Percentiles rank a stretch among this genome's conserved stretches.
Evolutionary conservation across 2,113 vertebrate genomes (phyloP).

Genomic region (Caranx melampygus): DNA sequence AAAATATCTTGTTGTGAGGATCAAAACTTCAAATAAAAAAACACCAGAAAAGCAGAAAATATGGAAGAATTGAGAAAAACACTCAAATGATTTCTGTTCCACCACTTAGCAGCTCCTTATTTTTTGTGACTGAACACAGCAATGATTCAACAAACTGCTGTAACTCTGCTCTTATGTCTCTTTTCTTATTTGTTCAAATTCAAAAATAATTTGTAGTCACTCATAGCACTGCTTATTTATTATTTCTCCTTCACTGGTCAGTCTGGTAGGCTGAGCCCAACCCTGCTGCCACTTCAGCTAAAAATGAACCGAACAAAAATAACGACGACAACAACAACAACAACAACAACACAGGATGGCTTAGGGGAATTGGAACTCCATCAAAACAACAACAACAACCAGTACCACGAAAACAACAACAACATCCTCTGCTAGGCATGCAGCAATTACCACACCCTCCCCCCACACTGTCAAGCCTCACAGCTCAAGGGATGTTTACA

Average conservation of each 20-base stretch:
- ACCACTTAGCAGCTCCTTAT: too few species aligned
- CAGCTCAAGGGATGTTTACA: constrained; percentile 81
- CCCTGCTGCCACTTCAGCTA: constrained; percentile 36
- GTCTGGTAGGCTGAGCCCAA: constrained; percentile 1
- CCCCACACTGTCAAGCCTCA: constrained; percentile 67
- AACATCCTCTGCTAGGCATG: constrained; percentile 68
- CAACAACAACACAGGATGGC: constrained; percentile 55
- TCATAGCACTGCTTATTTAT: constrained; percentile 30
- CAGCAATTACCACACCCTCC: constrained; percentile 74
- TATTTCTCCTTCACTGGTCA: constrained; percentile 26
- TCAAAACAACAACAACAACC: constrained; percentile 77
- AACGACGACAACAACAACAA: constrained; percentile 60
- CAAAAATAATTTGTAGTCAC: background rate
- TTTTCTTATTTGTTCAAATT: background rate
- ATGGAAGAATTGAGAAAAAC: too few species aligned
- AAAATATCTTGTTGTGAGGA: too few species aligned
- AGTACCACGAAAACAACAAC: constrained; percentile 67
- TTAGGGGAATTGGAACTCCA: constrained; percentile 62
- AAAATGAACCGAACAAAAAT: constrained; percentile 62
- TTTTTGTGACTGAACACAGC: too few species aligned
- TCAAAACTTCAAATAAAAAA: too few species aligned
- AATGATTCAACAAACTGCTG: too few species aligned
- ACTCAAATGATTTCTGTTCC: too few species aligned
- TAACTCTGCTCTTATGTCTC: background rate
- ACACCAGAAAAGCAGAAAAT: too few species aligned